These are phyloP conservation scores for Dromas ardeola DNA, from an alignment of 2,113 vertebrate genomes.

Conservation along the genomic window DNA sequence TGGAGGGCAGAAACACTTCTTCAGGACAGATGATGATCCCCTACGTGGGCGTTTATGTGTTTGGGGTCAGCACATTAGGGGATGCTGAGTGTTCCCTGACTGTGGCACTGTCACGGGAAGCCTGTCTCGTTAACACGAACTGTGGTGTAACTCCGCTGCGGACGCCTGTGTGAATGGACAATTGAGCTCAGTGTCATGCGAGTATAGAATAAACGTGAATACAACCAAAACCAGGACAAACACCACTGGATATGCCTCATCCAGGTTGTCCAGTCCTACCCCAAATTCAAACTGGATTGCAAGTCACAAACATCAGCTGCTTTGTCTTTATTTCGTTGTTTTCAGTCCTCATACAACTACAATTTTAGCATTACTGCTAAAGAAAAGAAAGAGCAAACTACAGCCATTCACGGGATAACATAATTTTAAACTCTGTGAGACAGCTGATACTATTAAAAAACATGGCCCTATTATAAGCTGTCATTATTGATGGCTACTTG, in stretches of 20 bases:
- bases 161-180: background rate
- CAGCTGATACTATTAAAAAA: constrained; percentile 19
- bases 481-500: background rate
- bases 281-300: background rate
- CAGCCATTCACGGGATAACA: background rate
- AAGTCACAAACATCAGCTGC: background rate
- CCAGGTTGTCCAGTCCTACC: background rate
- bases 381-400: background rate
- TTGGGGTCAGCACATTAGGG: background rate
- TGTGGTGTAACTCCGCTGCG: background rate
- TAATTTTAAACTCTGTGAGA: background rate
- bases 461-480: background rate
- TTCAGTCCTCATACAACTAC: constrained; percentile 3
- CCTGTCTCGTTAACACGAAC: background rate
- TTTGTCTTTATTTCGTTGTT: constrained; percentile 54
- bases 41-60: background rate
- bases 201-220: background rate
- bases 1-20: background rate
- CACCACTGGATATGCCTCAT: background rate
- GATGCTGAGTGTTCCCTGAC: background rate
- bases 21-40: background rate
- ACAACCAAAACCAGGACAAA: background rate
- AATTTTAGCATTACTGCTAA: background rate
- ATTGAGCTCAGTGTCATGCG: background rate
- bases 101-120: background rate